These are phyloP conservation scores for Melolontha melolontha DNA, from an alignment of 2,888 invertebrate species.

Conservation along the genomic window DNA sequence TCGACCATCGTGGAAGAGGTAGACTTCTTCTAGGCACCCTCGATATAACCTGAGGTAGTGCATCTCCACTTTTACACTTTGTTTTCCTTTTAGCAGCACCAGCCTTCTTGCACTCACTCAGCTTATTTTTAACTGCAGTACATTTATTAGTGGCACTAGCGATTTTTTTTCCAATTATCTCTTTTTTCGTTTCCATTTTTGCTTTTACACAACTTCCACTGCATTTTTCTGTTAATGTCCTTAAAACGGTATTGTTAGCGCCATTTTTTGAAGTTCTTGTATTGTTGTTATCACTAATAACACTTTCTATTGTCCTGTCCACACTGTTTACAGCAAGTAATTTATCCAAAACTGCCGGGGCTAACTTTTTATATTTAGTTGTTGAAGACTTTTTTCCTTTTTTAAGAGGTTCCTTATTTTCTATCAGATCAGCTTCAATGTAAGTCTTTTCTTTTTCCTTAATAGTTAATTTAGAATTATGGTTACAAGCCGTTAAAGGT, in stretches of 20 bases:
- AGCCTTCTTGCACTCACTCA: constrained; percentile 49
- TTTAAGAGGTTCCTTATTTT: constrained; percentile 53
- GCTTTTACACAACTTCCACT: constrained; percentile 61
- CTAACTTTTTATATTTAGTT: constrained; percentile 49
- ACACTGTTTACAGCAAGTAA: constrained; percentile 71
- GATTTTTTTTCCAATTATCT: constrained; percentile 48
- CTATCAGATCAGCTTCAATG: constrained; percentile 51
- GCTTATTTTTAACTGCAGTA: constrained; percentile 44
- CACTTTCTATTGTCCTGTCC: constrained; percentile 67
- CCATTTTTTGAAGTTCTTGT: constrained; percentile 48
- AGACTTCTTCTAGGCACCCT: constrained; percentile 58
- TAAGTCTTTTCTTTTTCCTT: constrained; percentile 56
- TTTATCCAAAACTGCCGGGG: constrained; percentile 67
- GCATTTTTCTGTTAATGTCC: constrained; percentile 37
- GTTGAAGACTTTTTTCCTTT: constrained; percentile 46
- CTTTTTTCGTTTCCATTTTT: constrained; percentile 66
- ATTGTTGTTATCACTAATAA: constrained; percentile 60
- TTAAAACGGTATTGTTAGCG: constrained; percentile 35
- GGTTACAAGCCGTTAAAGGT: constrained; percentile 58
- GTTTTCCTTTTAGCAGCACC: constrained; percentile 57
- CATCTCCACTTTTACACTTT: constrained; percentile 54
- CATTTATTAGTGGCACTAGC: constrained; percentile 16
- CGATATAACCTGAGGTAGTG: constrained; percentile 50
- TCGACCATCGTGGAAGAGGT: constrained; percentile 80
- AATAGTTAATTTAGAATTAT: constrained; percentile 55